Evolutionary conservation across 1,140 invertebrate species (phyloP).

Genomic region (Polypedilum pembai): DNA sequence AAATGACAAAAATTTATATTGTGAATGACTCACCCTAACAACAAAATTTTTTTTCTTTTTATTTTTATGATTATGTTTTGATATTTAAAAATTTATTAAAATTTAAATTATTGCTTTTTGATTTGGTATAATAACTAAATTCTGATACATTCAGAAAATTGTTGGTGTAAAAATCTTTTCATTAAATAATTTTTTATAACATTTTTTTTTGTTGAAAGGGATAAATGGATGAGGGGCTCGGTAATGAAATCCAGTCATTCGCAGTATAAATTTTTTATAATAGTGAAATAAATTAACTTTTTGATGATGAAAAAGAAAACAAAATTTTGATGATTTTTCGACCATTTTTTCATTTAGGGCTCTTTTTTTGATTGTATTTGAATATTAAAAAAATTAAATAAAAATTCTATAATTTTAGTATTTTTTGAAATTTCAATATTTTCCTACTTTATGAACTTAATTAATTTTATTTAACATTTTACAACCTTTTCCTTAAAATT

Average conservation of each 20-base stretch:
- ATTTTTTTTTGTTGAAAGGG: not conserved
- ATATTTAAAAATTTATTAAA: not conserved
- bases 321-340: not conserved
- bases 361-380: not conserved
- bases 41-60: not conserved
- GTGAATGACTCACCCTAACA: conserved; percentile 10
- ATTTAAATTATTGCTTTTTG: not conserved
- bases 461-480: too few relatives aligned
- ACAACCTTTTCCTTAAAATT: too few relatives aligned
- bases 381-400: too few relatives aligned
- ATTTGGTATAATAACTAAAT: not conserved
- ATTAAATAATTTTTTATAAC: not conserved
- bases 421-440: too few relatives aligned
- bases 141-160: not conserved
- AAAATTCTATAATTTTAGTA: too few relatives aligned
- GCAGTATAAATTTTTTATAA: not conserved
- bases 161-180: not conserved
- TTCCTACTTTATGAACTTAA: too few relatives aligned
- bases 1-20: not conserved
- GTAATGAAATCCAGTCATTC: not conserved
- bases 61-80: not conserved
- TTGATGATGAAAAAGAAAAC: not conserved
- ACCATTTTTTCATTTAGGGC: not conserved
- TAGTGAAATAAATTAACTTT: not conserved
- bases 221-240: not conserved